Percentiles rank a stretch among this genome's conserved stretches.
phyloP scores from a whole-genome alignment of 2,113 vertebrate species.

The Aptenodytes patagonicus region DNA sequence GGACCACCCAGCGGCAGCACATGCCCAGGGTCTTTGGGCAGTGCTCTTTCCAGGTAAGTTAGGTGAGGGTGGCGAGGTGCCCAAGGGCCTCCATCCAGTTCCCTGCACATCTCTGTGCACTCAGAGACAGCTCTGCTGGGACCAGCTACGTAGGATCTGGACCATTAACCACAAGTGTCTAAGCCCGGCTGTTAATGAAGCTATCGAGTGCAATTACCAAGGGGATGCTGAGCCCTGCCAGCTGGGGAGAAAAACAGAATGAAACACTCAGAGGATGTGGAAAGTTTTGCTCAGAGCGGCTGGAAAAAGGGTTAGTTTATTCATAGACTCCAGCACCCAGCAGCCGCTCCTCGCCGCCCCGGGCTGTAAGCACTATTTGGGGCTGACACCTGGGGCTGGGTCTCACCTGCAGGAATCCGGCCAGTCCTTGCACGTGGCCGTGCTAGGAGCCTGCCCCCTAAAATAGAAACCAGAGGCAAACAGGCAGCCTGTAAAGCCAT shows the following conservation, averaged over 20 bases:
- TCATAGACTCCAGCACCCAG: neutral
- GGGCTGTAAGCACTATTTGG: neutral
- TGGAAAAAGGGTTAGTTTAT: neutral
- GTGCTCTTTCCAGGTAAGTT: rapidly evolving
- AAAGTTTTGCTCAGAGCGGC: neutral
- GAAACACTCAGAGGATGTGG: neutral
- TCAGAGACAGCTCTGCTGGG: neutral
- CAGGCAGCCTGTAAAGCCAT: neutral
- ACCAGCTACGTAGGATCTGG: neutral
- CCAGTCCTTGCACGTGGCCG: neutral
- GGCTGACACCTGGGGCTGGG: neutral
- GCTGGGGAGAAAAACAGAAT: neutral
- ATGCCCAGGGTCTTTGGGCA: neutral
- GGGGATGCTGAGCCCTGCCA: neutral
- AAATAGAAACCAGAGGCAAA: neutral
- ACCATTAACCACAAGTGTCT: neutral
- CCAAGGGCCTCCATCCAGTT: neutral
- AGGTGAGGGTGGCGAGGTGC: neutral
- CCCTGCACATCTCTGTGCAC: neutral
- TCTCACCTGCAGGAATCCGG: neutral
- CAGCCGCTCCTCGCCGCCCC: rapidly evolving
- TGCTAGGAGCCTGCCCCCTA: neutral
- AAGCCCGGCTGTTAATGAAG: neutral
- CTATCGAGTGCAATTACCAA: neutral
- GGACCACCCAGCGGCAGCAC: neutral